A percentile compares a stretch with the other conserved stretches of the same genome.
Evolutionary conservation across 1,140 invertebrate species (phyloP).

Genomic region (Plectrocnemia conspersa): DNA sequence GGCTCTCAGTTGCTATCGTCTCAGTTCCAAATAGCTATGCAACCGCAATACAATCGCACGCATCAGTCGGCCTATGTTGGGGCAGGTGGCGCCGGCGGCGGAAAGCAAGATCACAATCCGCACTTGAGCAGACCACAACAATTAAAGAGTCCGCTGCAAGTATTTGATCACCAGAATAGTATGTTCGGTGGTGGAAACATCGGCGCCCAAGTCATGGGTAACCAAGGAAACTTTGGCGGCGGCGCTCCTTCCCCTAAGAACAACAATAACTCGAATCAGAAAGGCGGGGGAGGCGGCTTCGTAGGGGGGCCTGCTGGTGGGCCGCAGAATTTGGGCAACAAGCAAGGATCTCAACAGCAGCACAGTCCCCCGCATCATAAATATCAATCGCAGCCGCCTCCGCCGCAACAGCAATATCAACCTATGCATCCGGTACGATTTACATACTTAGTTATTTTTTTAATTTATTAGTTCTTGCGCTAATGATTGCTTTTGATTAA

Average conservation of each 20-base stretch:
- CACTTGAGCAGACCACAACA: constrained; percentile 30
- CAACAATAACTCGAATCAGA: constrained; percentile 2
- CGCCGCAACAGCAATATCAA: constrained; percentile 35
- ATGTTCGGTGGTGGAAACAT: constrained; percentile 26
- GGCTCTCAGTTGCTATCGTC: constrained; percentile 29
- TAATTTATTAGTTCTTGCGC: neutral
- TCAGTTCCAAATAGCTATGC: constrained; percentile 29
- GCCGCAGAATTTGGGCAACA: constrained; percentile 1
- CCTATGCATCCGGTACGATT: constrained; percentile 37
- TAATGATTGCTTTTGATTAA: no score
- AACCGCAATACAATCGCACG: constrained; percentile 19
- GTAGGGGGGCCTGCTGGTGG: neutral
- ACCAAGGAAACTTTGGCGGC: constrained; percentile 7
- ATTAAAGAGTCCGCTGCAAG: constrained; percentile 34
- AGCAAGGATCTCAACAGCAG: constrained; percentile 21
- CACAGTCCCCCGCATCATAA: constrained; percentile 50
- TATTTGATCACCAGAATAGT: constrained; percentile 31
- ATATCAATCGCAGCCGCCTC: constrained; percentile 38
- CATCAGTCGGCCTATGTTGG: constrained; percentile 20
- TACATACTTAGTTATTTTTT: constrained; percentile 1
- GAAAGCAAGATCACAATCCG: constrained; percentile 21
- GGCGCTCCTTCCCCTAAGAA: constrained; percentile 25
- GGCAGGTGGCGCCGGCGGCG: constrained; percentile 13
- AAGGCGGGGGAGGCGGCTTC: constrained; percentile 1
- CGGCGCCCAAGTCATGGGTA: neutral